Evolutionary conservation across 1,140 invertebrate genomes (phyloP).

Genomic region (Orchesella cincta): DNA sequence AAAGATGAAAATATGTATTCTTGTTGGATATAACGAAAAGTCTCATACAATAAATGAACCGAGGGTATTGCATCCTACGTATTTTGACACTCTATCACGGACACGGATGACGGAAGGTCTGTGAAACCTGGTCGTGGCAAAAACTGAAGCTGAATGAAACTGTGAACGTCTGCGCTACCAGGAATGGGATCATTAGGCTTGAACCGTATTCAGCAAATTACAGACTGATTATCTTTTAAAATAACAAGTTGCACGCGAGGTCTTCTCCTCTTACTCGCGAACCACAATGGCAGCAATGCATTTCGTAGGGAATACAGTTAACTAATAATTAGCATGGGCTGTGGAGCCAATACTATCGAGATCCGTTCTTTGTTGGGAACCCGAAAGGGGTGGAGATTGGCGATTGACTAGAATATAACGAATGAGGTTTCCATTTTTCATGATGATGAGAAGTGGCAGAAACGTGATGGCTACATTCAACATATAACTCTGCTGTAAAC

Average conservation of each 20-base stretch:
- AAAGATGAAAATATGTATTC: neutral
- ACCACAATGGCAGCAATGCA: neutral
- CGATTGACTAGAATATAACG: too few relatives aligned
- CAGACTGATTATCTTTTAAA: neutral
- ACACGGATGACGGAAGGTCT: neutral
- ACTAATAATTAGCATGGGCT: neutral
- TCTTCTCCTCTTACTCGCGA: neutral
- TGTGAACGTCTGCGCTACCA: neutral
- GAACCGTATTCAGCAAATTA: neutral
- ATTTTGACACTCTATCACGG: neutral
- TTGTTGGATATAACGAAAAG: neutral
- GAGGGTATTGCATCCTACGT: neutral
- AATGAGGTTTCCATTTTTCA: too few relatives aligned
- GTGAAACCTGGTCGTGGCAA: neutral
- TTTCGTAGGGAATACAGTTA: neutral
- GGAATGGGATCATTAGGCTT: neutral
- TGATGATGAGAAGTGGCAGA: too few relatives aligned
- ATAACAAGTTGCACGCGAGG: neutral
- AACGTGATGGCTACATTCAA: too few relatives aligned
- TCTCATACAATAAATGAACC: neutral
- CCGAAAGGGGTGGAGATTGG: too few relatives aligned
- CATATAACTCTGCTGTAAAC: too few relatives aligned
- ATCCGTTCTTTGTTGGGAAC: neutral
- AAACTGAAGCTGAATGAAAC: neutral
- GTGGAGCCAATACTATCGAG: neutral